phyloP scores from a whole-genome alignment of 1,140 invertebrate genomes.

The Diachasma alloeum region DNA sequence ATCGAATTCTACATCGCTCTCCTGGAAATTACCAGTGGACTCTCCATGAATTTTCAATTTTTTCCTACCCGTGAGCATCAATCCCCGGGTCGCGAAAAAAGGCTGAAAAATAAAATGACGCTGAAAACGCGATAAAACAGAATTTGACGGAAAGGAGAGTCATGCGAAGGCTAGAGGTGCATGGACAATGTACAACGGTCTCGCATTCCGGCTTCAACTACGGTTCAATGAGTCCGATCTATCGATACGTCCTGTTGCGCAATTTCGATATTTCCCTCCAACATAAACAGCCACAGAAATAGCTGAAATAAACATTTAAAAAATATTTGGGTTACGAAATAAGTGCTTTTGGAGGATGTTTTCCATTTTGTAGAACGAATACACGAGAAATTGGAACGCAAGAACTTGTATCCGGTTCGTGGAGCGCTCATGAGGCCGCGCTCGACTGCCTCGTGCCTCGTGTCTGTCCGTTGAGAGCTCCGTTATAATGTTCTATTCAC shows the following conservation, averaged over 20 bases:
- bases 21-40: too few species aligned
- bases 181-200: constrained; percentile 22
- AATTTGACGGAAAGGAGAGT: constrained; percentile 14
- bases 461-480: background rate
- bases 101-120: background rate
- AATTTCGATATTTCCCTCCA: background rate
- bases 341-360: background rate
- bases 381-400: constrained; percentile 24
- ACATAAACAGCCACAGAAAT: background rate
- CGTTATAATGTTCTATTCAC: constrained; percentile 4
- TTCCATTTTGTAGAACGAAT: background rate
- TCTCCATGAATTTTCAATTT: too few species aligned
- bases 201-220: constrained; percentile 21
- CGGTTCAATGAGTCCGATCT: constrained; percentile 26
- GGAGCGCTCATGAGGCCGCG: constrained; percentile 17
- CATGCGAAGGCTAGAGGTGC: background rate
- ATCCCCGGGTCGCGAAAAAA: background rate
- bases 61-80: too few species aligned
- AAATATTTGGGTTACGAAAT: background rate
- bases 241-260: constrained; percentile 26
- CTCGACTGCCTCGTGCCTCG: constrained; percentile 7
- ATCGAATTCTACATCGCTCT: too few species aligned
- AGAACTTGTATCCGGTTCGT: constrained; percentile 24
- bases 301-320: background rate
- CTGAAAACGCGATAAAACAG: background rate